Conservation (phyloP, 2,888 invertebrate species). For the Bembecia ichneumoniformis region DNA sequence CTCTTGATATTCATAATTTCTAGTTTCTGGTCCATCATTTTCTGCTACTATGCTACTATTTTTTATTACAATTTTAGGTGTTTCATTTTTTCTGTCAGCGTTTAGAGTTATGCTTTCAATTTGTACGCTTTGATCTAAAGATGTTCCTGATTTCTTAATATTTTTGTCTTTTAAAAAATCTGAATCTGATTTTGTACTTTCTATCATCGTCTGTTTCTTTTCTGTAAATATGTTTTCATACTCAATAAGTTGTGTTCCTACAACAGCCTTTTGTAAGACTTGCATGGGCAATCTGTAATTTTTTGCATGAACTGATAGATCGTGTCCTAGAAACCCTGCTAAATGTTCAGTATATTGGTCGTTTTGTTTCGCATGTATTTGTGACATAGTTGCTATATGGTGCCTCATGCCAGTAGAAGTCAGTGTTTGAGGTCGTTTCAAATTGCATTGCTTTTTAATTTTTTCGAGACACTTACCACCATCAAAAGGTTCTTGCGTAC, state of each 20-base stretch:
- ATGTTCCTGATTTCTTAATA: neutral
- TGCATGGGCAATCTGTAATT: neutral
- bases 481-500: slow-evolving; percentile 2
- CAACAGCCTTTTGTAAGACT: neutral
- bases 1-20: too few relatives aligned
- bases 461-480: neutral
- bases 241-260: neutral
- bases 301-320: neutral
- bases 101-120: neutral
- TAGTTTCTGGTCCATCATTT: too few relatives aligned
- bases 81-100: too few relatives aligned
- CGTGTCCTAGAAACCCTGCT: neutral
- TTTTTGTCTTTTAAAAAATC: neutral
- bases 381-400: slow-evolving; percentile 4
- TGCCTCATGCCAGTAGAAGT: slow-evolving; percentile 1
- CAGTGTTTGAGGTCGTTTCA: neutral
- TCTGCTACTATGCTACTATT: too few relatives aligned
- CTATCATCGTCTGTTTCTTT: neutral
- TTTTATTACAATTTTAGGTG: too few relatives aligned
- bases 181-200: neutral
- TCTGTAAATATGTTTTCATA: neutral
- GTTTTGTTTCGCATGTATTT: neutral
- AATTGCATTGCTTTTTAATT: slow-evolving; percentile 1
- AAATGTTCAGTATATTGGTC: neutral
- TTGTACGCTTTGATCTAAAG: neutral